phyloP scores from a whole-genome alignment of 2,797 vertebrate genomes.

The Etheostoma perlongum region DNA sequence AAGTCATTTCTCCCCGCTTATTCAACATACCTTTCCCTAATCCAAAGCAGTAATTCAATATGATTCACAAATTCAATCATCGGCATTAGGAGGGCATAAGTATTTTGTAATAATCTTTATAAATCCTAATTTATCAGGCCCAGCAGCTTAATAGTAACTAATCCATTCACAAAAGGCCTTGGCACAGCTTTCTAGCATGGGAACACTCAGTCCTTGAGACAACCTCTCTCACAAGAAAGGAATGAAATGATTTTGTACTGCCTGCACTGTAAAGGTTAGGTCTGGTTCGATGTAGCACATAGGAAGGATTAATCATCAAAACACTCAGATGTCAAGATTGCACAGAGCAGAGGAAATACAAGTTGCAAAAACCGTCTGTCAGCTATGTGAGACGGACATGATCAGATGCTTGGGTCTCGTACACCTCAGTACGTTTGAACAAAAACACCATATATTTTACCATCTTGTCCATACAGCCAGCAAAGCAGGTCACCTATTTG shows the following conservation, averaged over 20 bases:
- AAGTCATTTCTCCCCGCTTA: conserved; percentile 52
- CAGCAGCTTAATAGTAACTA: conserved; percentile 83
- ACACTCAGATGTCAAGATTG: conserved; percentile 73
- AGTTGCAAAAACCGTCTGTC: conserved; percentile 52
- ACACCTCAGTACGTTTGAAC: conserved; percentile 26
- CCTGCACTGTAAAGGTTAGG: conserved; percentile 78
- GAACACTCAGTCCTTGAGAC: conserved; percentile 81
- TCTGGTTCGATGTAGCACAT: conserved; percentile 69
- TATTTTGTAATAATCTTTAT: conserved; percentile 86
- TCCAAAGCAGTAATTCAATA: conserved; percentile 78
- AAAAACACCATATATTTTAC: conserved; percentile 48
- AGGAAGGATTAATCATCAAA: conserved; percentile 76
- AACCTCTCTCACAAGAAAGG: conserved; percentile 76
- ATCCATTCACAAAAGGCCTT: conserved; percentile 85
- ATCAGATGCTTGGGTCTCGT: conserved; percentile 42
- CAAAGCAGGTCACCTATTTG: conserved; percentile 52
- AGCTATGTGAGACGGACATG: conserved; percentile 47
- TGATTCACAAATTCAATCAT: conserved; percentile 84
- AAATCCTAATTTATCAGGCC: conserved; percentile 86
- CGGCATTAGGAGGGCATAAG: conserved; percentile 83
- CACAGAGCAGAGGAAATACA: conserved; percentile 44
- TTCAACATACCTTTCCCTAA: conserved; percentile 75
- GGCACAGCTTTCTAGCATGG: conserved; percentile 78
- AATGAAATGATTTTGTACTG: conserved; percentile 74
- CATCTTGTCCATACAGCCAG: conserved; percentile 21